phyloP scores from a whole-genome alignment of 2,113 vertebrate genomes.

The Sander lucioperca region DNA sequence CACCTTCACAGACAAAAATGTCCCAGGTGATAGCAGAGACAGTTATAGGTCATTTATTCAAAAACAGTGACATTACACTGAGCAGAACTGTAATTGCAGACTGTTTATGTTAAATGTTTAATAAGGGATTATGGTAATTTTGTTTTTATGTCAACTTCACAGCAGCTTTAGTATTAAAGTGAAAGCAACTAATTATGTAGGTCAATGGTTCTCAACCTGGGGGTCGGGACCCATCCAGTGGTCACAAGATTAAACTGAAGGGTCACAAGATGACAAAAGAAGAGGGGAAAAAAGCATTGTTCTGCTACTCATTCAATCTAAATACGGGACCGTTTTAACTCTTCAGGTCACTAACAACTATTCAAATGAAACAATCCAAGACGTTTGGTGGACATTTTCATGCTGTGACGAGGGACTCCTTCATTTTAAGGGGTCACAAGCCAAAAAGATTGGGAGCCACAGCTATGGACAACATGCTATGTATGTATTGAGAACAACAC shows the following conservation, averaged over 20 bases:
- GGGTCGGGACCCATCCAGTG: not conserved
- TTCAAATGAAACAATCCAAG: not conserved
- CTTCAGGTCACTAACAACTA: not conserved
- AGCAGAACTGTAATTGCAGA: slow-evolving; percentile 11
- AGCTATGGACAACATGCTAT: not conserved
- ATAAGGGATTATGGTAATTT: not conserved
- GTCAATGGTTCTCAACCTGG: not conserved
- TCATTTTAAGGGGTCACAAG: not conserved
- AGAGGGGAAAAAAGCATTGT: not conserved
- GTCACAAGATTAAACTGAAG: not conserved
- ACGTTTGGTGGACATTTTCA: not conserved
- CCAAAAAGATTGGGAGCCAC: not conserved
- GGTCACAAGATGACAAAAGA: not conserved
- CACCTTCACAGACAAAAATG: not conserved
- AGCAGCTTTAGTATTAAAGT: not conserved
- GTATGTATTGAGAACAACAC: not conserved
- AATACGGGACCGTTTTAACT: not conserved
- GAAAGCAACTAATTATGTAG: not conserved
- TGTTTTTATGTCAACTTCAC: slow-evolving; percentile 2
- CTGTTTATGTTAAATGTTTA: not conserved
- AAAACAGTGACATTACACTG: slow-evolving; percentile 27
- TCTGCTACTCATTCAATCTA: not conserved
- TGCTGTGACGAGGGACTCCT: not conserved
- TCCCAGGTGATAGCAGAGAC: slow-evolving; percentile 14
- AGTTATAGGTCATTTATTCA: slow-evolving; percentile 32